phyloP scores from a whole-genome alignment of 2,113 vertebrate species.

The Chrysemys picta region DNA sequence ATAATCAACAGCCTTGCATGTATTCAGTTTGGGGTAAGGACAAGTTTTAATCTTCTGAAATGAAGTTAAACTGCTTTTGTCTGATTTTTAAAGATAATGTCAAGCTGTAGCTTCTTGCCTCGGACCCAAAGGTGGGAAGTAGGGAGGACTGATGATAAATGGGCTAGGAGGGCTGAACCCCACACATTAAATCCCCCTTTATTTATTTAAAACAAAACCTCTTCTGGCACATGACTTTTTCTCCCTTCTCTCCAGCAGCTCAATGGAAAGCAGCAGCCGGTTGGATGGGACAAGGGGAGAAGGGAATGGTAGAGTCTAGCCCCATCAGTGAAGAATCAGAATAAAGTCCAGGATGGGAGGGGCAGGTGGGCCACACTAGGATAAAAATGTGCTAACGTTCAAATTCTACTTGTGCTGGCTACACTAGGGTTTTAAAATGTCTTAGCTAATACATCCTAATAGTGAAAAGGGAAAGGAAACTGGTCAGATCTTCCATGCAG shows the following conservation, averaged over 20 bases:
- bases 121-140: not conserved
- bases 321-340: not conserved
- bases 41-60: not conserved
- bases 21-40: not conserved
- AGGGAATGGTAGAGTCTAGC: not conserved
- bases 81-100: not conserved
- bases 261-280: not conserved
- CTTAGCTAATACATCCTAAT: not conserved
- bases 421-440: not conserved
- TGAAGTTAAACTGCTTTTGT: not conserved
- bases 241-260: not conserved
- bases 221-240: not conserved
- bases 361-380: not conserved
- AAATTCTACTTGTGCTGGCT: not conserved
- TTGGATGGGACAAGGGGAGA: not conserved
- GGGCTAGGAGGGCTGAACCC: not conserved
- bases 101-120: not conserved
- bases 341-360: not conserved
- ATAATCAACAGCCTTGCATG: not conserved
- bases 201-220: not conserved
- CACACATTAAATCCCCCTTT: not conserved
- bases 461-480: not conserved
- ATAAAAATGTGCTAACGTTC: not conserved
- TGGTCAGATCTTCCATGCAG: not conserved
- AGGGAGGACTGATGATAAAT: not conserved